phyloP scores from a whole-genome alignment of 2,888 invertebrate species.

The Drosophila nr. perissopoda region DNA sequence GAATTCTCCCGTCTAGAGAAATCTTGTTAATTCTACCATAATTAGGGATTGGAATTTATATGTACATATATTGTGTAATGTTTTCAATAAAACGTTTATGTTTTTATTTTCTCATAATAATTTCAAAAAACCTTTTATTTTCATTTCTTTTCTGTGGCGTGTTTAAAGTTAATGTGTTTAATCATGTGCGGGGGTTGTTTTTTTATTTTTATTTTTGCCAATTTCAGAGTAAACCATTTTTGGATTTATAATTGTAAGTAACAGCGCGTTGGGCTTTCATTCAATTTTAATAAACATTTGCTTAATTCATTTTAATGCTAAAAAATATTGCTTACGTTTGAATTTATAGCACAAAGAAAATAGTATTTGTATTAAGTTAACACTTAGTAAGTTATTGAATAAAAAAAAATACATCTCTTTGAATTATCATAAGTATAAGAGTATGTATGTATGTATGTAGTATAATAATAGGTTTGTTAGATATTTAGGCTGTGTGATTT shows the following conservation, averaged over 20 bases:
- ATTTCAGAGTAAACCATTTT: slow-evolving; percentile 22
- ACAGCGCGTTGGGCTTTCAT: slow-evolving; percentile 28
- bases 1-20: not conserved
- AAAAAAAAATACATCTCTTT: slow-evolving; percentile 12
- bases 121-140: slow-evolving; percentile 57
- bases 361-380: slow-evolving; percentile 26
- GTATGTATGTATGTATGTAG: slow-evolving; percentile 17
- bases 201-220: slow-evolving; percentile 18
- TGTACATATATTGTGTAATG: not conserved
- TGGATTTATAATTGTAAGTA: slow-evolving; percentile 22
- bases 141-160: slow-evolving; percentile 23
- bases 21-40: not conserved
- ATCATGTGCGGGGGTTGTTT: slow-evolving; percentile 18
- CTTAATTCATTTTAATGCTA: slow-evolving; percentile 45
- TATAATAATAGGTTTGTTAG: slow-evolving; percentile 28
- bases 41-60: not conserved
- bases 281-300: slow-evolving; percentile 20
- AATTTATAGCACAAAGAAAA: slow-evolving; percentile 51
- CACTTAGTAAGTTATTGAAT: slow-evolving; percentile 19
- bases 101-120: slow-evolving; percentile 38
- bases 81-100: slow-evolving; percentile 4
- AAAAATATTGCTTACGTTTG: slow-evolving; percentile 68
- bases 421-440: slow-evolving; percentile 19
- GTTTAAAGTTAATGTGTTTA: slow-evolving; percentile 18
- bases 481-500: slow-evolving; percentile 13